Conservation (phyloP, 2,113 vertebrate genomes). For the Thunnus thynnus region DNA sequence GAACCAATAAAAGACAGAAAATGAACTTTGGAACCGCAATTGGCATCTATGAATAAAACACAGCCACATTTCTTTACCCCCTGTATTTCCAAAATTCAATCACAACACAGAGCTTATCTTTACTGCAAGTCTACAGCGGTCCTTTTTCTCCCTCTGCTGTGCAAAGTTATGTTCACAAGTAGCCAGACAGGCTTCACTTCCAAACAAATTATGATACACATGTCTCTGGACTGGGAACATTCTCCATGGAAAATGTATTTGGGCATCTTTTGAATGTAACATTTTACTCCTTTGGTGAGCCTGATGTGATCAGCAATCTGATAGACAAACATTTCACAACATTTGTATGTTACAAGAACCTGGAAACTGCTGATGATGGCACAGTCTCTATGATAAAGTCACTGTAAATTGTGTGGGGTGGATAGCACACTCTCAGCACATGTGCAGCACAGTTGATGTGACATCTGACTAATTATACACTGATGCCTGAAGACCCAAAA, state of each 20-base stretch:
- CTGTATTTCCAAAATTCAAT: background rate
- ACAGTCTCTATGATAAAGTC: background rate
- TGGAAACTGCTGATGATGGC: background rate
- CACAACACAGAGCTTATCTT: background rate
- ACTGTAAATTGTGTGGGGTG: background rate
- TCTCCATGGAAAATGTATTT: background rate
- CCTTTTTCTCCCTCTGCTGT: conserved; percentile 41
- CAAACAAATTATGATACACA: background rate
- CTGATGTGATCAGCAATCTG: no score
- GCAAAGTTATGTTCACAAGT: background rate
- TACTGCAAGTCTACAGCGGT: background rate
- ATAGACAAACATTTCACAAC: no score
- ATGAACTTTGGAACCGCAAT: background rate
- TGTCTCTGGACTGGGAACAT: background rate
- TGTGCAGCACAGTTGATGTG: background rate
- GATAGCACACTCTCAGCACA: background rate
- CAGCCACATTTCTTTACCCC: background rate
- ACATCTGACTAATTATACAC: background rate
- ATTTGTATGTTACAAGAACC: no score
- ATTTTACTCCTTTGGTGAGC: background rate
- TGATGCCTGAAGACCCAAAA: background rate
- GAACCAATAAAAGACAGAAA: background rate
- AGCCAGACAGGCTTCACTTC: background rate
- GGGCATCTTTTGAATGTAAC: background rate
- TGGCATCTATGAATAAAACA: background rate